Base-by-base conservation (phyloP, 2,113 vertebrate genomes). In the Pterocles orientalis region DNA sequence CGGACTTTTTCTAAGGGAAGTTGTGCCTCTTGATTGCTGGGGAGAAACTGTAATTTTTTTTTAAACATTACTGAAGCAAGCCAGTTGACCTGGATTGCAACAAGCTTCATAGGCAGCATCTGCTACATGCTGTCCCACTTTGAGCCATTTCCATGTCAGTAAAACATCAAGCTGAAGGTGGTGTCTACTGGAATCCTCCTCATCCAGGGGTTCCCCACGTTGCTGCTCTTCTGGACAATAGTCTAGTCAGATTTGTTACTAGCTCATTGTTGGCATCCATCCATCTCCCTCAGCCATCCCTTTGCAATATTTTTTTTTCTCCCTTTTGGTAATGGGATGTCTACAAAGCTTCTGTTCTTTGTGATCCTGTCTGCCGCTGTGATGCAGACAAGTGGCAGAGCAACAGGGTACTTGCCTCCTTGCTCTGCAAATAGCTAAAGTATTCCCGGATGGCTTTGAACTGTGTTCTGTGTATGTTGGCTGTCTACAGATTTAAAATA, bases 61-160 rank as follows among this genome's bases (percentile, higher is more conserved):
- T 68, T 6, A 88, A 88, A 47, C 69, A 12, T 75, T 87, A 86
- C 94, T 92, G 94, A 79, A 54, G 91, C 76, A 91, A 76, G 69
- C 91, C 94, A 69, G 86, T 85, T 91, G 91, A 88, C 33, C 95
- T 96, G 96, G 92, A 80, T 86, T 95, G 83, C 82, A 75, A 50
- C 73, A 75, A 61, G 58, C 87, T 95, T 92, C 57, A 47, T 26
- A 78, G 81, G 73, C 90, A 92, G 81, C 85, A 84, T 81, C 75
- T 51, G 18, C 43, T 80, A 24, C 0, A 1, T 94, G 91, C 83
- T 72, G 83, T 69, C 88, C 43, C 71, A 86, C 69, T 91, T 86
- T 72, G 92, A 97, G 94, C 93, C 96, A 77, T 94, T 96, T 84
- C 79, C 87, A 86, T 96, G 92, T 91, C 94, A 95, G 92, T 96